Conservation (phyloP, 2,888 invertebrate genomes). For the Limenitis arthemis region DNA sequence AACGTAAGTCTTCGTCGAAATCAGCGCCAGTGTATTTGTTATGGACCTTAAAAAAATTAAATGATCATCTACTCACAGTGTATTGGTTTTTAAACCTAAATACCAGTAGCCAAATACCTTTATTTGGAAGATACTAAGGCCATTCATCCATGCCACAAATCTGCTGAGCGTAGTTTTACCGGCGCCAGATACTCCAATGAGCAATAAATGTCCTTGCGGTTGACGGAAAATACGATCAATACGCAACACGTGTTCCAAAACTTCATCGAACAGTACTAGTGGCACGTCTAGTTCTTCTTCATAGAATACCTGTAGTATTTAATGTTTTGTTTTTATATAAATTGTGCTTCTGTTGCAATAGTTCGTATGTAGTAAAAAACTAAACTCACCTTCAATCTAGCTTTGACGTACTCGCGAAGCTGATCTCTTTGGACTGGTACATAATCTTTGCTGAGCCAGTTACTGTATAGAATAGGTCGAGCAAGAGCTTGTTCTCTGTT, state of each 20-base stretch:
- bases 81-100: not conserved
- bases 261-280: slow-evolving; percentile 98
- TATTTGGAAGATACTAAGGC: slow-evolving; percentile 98
- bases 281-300: slow-evolving; percentile 99
- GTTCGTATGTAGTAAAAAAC: no score
- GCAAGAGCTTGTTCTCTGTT: slow-evolving; percentile 88
- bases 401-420: slow-evolving; percentile 96
- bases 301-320: slow-evolving; percentile 84
- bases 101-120: slow-evolving; percentile 73
- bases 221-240: slow-evolving; percentile 99
- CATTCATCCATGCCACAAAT: slow-evolving; percentile 99
- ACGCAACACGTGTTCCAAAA: slow-evolving; percentile 97
- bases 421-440: slow-evolving; percentile 96
- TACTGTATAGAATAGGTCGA: slow-evolving; percentile 97
- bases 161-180: slow-evolving; percentile 99
- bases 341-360: not conserved
- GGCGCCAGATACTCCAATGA: slow-evolving; percentile 99
- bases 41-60: slow-evolving; percentile 79
- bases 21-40: slow-evolving; percentile 99
- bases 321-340: not conserved
- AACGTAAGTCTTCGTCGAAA: slow-evolving; percentile 98
- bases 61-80: not conserved
- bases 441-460: slow-evolving; percentile 99
- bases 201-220: slow-evolving; percentile 96
- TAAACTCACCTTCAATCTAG: slow-evolving; percentile 85